Evolutionary conservation across 1,140 invertebrate species (phyloP).

Genomic region (Diploscapter pachys): DNA sequence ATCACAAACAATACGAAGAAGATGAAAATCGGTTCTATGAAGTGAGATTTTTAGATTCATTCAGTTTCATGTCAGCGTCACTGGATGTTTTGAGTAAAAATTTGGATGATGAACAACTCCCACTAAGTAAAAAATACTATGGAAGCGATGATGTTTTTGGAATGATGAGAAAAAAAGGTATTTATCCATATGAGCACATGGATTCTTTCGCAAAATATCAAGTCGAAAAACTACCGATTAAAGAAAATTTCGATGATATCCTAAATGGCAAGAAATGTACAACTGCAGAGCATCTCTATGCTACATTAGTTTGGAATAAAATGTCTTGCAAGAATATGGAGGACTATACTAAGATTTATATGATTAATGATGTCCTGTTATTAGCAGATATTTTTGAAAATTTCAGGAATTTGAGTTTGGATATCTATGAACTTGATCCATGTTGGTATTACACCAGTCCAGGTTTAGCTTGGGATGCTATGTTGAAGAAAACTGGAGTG

Average conservation of each 20-base stretch:
- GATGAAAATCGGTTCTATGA: slow-evolving; percentile 22
- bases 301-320: slow-evolving; percentile 34
- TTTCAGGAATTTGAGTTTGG: slow-evolving; percentile 41
- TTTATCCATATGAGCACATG: slow-evolving; percentile 56
- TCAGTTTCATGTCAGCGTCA: slow-evolving; percentile 10
- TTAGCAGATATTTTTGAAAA: slow-evolving; percentile 51
- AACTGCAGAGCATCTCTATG: slow-evolving; percentile 45
- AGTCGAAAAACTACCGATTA: slow-evolving; percentile 44
- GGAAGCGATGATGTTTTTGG: slow-evolving; percentile 15
- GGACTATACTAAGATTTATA: slow-evolving; percentile 49
- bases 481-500: slow-evolving; percentile 42
- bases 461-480: slow-evolving; percentile 48
- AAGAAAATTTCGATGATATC: slow-evolving; percentile 42
- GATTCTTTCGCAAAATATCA: slow-evolving; percentile 43
- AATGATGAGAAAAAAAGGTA: slow-evolving; percentile 46
- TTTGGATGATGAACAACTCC: slow-evolving; percentile 21
- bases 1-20: slow-evolving; percentile 5
- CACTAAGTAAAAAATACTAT: slow-evolving; percentile 21
- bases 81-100: slow-evolving; percentile 14
- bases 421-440: slow-evolving; percentile 48
- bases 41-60: slow-evolving; percentile 39
- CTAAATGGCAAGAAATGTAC: slow-evolving; percentile 31
- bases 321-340: slow-evolving; percentile 40
- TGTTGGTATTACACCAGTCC: slow-evolving; percentile 47
- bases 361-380: slow-evolving; percentile 39